Base-by-base conservation (phyloP, 1,140 invertebrate genomes). In the Periplaneta americana region DNA sequence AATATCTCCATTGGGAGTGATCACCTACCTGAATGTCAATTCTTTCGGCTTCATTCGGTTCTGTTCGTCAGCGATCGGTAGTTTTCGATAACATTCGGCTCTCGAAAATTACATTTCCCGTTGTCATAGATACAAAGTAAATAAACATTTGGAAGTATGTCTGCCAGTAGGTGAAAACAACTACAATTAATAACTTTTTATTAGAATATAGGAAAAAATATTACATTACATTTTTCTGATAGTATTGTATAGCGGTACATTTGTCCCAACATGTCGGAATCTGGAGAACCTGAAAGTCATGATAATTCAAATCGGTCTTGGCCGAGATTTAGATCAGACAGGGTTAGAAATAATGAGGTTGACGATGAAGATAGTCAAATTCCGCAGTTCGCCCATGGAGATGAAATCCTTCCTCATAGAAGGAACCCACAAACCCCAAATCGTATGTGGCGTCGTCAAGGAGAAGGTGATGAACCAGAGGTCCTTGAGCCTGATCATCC, bases 401-500 rank as follows among this genome's bases (percentile, higher is more conserved):
- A 66, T 66, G 13, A 66, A n/a, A 10, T 28, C 48, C 22, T 66
- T 9, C 22, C 22, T n/a, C 48, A n/a, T 66, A n/a, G 28, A 66
- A 22, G 28, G 11, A 66, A 8, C n/a, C 6, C 39, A 18, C 17
- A 10, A 13, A 17, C 17, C 6, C 48, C 48, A 66, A 11, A 11
- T 66, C n/a, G 6, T 66, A 8, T 66, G 31, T 76, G 15, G 32
- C 15, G 31, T 32, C 37, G 75, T 28, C 76, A 78, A 75, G 75
- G 74, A 9, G 80, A 66, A 66, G 39, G 74, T 82, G 33, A 81
- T 77, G 83, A 83, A 22, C 31, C 84, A 22, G 79, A 87, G 35
- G 86, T 92, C 77, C 85, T 93, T 33, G 88, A 91, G 84, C 91
- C 93, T 0, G 90, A 94, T 84, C 92, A 94, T 88, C 92, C 91